A percentile compares a stretch with the other conserved stretches of the same genome.
These are phyloP conservation scores for Torymus texanus DNA, from an alignment of 2,888 invertebrate genomes.

Conservation along the genomic window DNA sequence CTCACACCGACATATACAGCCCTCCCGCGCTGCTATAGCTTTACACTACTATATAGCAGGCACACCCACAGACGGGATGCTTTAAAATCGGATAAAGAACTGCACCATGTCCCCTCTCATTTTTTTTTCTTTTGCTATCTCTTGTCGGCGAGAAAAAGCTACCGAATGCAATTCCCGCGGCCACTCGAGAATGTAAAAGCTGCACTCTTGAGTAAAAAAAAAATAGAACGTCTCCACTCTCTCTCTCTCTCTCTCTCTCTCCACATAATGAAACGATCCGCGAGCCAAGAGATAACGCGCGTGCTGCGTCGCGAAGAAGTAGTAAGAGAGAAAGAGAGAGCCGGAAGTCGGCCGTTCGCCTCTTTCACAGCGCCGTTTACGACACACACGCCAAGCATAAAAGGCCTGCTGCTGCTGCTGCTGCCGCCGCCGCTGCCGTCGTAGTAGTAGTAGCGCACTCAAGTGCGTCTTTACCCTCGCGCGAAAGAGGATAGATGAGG, in stretches of 20 bases:
- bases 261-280: constrained; percentile 28
- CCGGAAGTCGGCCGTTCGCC: constrained; percentile 20
- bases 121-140: no score
- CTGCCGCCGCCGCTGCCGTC: background rate
- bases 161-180: constrained; percentile 19
- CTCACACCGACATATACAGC: no score
- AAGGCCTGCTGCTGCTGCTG: constrained; percentile 3
- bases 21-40: no score
- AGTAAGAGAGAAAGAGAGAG: background rate
- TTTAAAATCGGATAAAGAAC: constrained; percentile 41
- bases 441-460: background rate
- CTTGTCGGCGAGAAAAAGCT: background rate
- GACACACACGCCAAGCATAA: constrained; percentile 14
- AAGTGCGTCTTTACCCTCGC: constrained; percentile 6
- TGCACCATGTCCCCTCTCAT: background rate
- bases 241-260: no score
- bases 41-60: no score
- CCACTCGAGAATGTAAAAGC: constrained; percentile 25
- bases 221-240: background rate
- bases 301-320: background rate
- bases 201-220: background rate
- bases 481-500: background rate
- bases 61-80: background rate
- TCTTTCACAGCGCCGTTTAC: constrained; percentile 9
- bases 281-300: constrained; percentile 7